Percentiles rank a stretch among this genome's conserved stretches.
phyloP scores from a whole-genome alignment of 2,797 vertebrate species.

The Fundulus diaphanus region DNA sequence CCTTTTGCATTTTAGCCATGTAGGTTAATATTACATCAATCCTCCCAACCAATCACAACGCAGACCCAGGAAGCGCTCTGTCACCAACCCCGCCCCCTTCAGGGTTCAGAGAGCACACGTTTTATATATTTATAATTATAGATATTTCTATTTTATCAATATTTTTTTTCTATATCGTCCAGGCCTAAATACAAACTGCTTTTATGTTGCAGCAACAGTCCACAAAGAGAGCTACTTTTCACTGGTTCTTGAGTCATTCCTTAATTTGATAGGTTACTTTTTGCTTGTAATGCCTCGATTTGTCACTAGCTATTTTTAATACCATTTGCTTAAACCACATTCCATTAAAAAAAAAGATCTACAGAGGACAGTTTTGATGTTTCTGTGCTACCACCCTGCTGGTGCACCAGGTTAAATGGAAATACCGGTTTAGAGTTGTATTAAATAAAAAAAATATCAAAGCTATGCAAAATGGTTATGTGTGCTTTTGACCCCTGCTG shows the following conservation, averaged over 20 bases:
- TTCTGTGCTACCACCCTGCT: not conserved
- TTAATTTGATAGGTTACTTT: not conserved
- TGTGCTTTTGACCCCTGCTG: not conserved
- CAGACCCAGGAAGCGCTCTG: no score
- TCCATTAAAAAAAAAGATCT: not conserved
- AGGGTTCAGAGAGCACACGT: no score
- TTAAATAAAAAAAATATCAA: slow-evolving; percentile 1
- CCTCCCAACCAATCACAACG: no score
- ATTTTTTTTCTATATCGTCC: no score
- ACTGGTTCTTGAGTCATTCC: not conserved
- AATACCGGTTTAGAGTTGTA: not conserved
- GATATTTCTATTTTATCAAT: no score
- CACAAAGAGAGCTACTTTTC: not conserved
- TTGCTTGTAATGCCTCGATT: not conserved
- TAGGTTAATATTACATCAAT: no score
- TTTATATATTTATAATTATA: no score
- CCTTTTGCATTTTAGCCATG: no score
- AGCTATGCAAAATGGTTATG: not conserved
- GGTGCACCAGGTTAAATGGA: not conserved
- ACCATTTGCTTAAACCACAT: not conserved
- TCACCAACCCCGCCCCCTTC: no score
- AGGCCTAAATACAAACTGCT: no score
- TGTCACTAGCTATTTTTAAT: not conserved
- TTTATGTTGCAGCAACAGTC: not conserved
- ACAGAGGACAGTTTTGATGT: not conserved